Percentiles rank a stretch among this genome's conserved stretches.
phyloP scores from a whole-genome alignment of 2,797 vertebrate species.

The Molossus molossus region DNA sequence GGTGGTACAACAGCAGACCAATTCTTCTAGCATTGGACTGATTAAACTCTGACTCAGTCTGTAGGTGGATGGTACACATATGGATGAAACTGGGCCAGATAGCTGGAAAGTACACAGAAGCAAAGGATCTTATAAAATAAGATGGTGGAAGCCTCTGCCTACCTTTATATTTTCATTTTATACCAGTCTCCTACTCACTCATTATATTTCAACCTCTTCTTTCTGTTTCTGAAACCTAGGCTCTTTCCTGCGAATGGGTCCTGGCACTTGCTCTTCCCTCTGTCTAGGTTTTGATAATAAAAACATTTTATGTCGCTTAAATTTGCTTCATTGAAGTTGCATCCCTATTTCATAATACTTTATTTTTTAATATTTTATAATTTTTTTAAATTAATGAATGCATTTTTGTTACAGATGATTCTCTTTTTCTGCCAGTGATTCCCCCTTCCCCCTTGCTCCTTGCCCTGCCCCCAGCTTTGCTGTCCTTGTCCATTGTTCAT shows the following conservation, averaged over 20 bases:
- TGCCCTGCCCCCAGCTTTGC: no score
- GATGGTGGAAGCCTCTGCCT: not conserved
- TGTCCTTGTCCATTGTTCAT: no score
- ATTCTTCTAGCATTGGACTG: slow-evolving; percentile 58
- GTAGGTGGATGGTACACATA: slow-evolving; percentile 55
- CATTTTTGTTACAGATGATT: no score
- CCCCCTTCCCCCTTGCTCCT: no score
- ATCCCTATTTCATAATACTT: not conserved
- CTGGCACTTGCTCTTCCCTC: not conserved
- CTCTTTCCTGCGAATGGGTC: not conserved
- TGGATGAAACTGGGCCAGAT: slow-evolving; percentile 45
- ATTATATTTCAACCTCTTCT: not conserved
- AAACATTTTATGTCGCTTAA: not conserved
- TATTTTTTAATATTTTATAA: not conserved
- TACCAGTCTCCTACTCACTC: not conserved
- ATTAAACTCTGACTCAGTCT: slow-evolving; percentile 56
- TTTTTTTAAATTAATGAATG: no score
- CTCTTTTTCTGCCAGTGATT: no score
- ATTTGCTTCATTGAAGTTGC: not conserved
- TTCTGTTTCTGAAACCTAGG: slow-evolving; percentile 44
- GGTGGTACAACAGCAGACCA: not conserved
- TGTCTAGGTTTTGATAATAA: not conserved
- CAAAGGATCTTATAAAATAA: slow-evolving; percentile 56
- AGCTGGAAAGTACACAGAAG: not conserved
- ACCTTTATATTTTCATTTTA: slow-evolving; percentile 39